phyloP scores from a whole-genome alignment of 2,113 vertebrate species.

The Sylvia atricapilla region DNA sequence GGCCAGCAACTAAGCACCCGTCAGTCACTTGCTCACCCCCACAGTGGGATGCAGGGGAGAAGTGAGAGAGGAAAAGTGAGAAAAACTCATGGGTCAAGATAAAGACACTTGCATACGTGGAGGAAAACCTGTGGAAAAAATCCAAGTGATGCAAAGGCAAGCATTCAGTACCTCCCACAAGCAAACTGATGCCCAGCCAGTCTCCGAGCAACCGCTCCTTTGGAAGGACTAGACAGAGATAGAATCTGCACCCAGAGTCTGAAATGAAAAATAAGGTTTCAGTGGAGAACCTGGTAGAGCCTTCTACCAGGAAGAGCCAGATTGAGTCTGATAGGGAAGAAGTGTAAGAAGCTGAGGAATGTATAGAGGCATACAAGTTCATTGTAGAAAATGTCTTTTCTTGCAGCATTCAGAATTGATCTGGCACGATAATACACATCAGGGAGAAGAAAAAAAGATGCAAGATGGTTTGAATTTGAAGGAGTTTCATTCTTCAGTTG shows the following conservation, averaged over 20 bases:
- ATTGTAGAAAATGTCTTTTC: background rate
- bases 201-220: background rate
- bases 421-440: background rate
- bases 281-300: background rate
- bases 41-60: accelerated
- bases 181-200: background rate
- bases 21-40: accelerated
- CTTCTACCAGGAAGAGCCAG: background rate
- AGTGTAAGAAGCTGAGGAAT: background rate
- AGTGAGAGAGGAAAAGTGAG: background rate
- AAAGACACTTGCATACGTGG: background rate
- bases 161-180: background rate
- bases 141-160: background rate
- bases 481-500: background rate
- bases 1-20: background rate
- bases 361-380: background rate
- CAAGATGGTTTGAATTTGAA: background rate
- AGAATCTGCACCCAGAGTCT: background rate
- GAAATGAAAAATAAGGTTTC: background rate
- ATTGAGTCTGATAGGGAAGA: background rate
- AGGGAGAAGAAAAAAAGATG: background rate
- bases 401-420: background rate
- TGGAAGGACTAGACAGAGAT: background rate
- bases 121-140: background rate
- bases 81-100: background rate